Base-by-base conservation (phyloP, 2,888 invertebrate species). In the Polydrusus pterygomalis region DNA sequence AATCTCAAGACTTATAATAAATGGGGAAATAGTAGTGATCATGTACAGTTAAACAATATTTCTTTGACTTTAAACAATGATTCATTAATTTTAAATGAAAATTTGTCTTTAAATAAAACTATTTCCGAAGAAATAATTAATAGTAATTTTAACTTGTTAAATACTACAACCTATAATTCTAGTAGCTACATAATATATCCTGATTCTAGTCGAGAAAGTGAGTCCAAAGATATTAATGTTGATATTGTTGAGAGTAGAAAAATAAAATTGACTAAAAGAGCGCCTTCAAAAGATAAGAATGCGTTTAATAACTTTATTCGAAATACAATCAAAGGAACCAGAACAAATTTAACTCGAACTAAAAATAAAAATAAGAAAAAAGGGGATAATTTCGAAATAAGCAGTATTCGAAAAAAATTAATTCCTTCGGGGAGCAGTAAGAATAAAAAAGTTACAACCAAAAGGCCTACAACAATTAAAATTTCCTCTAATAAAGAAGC, bases 141-240 rank as follows among this genome's bases (percentile, higher is more conserved):
- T 54, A 25, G 13, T 34, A 15, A 8, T n/a, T n/a, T 6, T 1
- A 34, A 34, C n/a, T 56, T 34, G 0, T 17, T 40, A 17, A 13
- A 17, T 60, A 38, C 0, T 18, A 8, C 38, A 38, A 13, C 10
- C 17, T 1, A 15, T 56, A 38, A 17, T 38, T 38, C 11, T 38
- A 60, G 9, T 15, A 18, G 38, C 38, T 17, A 17, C 10, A 17
- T 13, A n/a, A n/a, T n/a, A 15, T 38, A 9, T 40, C 1, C 49
- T 51, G 15, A 56, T 40, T 62, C 74, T 63, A 74, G 68, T 67
- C 67, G 15, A 20, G 18, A 47, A 47, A 30, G 17, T 67, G 38
- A 56, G 67, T 58, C 73, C 73, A 73, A 65, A 65, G 67, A 65
- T 34, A 40, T 11, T 49, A 30, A 25, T 69, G 18, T 58, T 25